Base-by-base conservation (phyloP, 2,888 invertebrate species). In the Drosophila demipolita region DNA sequence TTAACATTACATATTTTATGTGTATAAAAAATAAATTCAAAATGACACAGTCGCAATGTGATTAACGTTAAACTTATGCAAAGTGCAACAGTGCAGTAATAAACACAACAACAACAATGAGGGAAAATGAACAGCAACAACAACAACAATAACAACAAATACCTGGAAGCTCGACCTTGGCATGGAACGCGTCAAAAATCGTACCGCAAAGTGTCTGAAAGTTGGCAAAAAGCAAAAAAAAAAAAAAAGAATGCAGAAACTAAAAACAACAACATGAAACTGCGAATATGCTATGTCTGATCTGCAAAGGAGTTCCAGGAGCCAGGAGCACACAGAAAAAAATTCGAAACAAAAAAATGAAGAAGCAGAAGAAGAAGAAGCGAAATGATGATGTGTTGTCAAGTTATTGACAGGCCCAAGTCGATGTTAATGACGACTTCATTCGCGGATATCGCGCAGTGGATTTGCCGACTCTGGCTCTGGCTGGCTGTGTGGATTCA, bases 381-480 rank as follows among this genome's bases (percentile, higher is more conserved):
- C 66, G 67, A 80, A 78, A 78, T 80, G 76, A 87, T 87, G 88
- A 89, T 89, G 86, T 80, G 86, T 87, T 80, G 87, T 87, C 87
- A 87, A 89, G 86, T 89, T 82, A 87, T 87, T 89, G 87, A 89
- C 89, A 87, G 89, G 71, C 73, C 82, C 70, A 55, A 87, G 89
- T 89, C 89, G 89, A 87, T 89, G 89, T 87, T 87, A 87, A 87
- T 87, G 87, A 89, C 89, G 87, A 87, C 87, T 87, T 87, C 86
- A 83, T 82, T 87, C 85, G 83, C 74, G 80, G 59, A 73, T 86
- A 63, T 74, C 65, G 72, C 57, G 73, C 68, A 45, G 2, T 15
- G 15, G 20, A 23, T 45, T 20, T 23, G 20, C 20, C 8, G 20
- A 23, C 45, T 45, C 20, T 20, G 3, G 50, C 40, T 15, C 32